Conservation (phyloP, 2,888 invertebrate genomes). For the Agrilus cyanescens region DNA sequence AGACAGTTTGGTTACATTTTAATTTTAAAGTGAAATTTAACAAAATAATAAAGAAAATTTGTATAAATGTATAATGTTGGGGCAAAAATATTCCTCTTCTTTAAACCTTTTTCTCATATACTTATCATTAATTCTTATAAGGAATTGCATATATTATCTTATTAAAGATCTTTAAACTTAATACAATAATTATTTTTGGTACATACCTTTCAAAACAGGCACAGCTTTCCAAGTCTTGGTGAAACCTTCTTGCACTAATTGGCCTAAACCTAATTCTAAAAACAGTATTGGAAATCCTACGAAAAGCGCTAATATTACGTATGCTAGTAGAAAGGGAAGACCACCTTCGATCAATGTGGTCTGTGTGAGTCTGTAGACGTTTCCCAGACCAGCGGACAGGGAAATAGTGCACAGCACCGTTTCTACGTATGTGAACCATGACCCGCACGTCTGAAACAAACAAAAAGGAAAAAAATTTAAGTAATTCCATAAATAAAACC, state of each 20-base stretch:
- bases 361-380: constrained; percentile 47
- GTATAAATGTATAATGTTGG: too few species aligned
- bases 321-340: constrained; percentile 41
- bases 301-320: constrained; percentile 37
- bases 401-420: constrained; percentile 42
- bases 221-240: constrained; percentile 54
- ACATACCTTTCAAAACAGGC: constrained; percentile 51
- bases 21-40: too few species aligned
- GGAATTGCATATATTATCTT: too few species aligned
- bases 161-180: not conserved
- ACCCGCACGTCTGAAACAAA: constrained; percentile 31
- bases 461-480: constrained; percentile 8
- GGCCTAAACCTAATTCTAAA: constrained; percentile 50
- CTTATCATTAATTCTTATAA: too few species aligned
- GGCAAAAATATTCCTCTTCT: too few species aligned
- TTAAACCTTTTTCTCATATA: too few species aligned
- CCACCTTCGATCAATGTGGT: constrained; percentile 47
- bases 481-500: constrained; percentile 3
- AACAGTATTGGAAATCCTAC: constrained; percentile 47
- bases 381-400: constrained; percentile 43
- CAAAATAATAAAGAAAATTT: too few species aligned
- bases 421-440: constrained; percentile 33
- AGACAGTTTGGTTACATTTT: too few species aligned
- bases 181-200: not conserved
- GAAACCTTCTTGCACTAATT: constrained; percentile 52